phyloP scores from a whole-genome alignment of 1,140 invertebrate genomes.

The Philotrypesis tridentata region DNA sequence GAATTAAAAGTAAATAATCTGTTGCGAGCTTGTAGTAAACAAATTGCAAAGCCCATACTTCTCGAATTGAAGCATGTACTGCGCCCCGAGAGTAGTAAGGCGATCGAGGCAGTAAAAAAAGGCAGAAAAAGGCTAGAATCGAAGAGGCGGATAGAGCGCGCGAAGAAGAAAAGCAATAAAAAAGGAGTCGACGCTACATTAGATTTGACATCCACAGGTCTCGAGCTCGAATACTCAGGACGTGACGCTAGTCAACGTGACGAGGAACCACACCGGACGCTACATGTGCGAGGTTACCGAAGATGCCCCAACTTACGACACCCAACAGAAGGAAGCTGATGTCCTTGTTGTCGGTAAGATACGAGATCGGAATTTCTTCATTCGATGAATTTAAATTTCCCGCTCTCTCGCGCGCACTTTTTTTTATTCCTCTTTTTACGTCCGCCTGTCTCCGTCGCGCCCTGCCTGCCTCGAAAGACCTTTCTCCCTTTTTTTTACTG shows the following conservation, averaged over 20 bases:
- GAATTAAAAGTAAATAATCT: too few relatives aligned
- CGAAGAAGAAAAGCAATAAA: background rate
- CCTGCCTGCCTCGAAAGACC: background rate
- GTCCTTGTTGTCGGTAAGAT: conserved; percentile 81
- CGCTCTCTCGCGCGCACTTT: background rate
- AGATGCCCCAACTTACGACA: conserved; percentile 82
- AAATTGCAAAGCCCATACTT: background rate
- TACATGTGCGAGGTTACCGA: conserved; percentile 87
- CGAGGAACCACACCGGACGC: conserved; percentile 77
- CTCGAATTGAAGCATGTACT: background rate
- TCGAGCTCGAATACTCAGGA: conserved; percentile 74
- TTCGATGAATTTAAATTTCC: background rate
- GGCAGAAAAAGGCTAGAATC: too few relatives aligned
- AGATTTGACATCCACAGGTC: conserved; percentile 68
- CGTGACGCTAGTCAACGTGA: conserved; percentile 75
- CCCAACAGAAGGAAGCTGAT: conserved; percentile 76
- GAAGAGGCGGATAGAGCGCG: background rate
- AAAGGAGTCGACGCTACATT: conserved; percentile 3
- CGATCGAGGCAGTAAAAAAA: background rate
- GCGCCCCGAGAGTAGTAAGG: background rate
- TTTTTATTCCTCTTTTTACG: background rate
- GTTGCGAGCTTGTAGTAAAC: too few relatives aligned
- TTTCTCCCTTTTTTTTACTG: too few relatives aligned
- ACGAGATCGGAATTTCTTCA: conserved; percentile 1
- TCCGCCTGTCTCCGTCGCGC: too few relatives aligned